These are phyloP conservation scores for Lepidotrigona ventralis DNA, from an alignment of 1,140 invertebrate genomes.

Conservation along the genomic window DNA sequence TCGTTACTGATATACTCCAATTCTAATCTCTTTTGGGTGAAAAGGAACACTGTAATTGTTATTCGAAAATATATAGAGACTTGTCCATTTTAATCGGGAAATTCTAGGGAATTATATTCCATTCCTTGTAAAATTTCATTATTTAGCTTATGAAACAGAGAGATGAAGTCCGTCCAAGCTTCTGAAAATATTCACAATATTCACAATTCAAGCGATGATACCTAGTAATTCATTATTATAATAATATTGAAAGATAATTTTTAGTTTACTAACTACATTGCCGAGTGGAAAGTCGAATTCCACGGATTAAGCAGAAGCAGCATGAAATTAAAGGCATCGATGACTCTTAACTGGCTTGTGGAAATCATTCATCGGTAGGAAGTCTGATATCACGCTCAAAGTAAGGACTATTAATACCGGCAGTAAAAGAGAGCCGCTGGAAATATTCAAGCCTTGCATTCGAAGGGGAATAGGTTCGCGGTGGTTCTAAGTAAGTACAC, in stretches of 20 bases:
- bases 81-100: neutral
- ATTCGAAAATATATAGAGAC: rapidly evolving
- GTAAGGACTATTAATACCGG: constrained; percentile 60
- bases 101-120: neutral
- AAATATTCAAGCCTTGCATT: constrained; percentile 50
- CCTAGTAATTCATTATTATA: too few species aligned
- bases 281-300: neutral
- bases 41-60: neutral
- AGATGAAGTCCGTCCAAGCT: too few species aligned
- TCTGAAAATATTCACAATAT: too few species aligned
- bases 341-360: constrained; percentile 1
- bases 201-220: too few species aligned
- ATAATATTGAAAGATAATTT: too few species aligned
- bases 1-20: neutral
- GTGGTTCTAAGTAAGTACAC: constrained; percentile 39
- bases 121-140: too few species aligned
- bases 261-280: neutral
- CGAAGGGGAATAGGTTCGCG: constrained; percentile 52
- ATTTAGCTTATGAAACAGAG: too few species aligned
- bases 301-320: neutral
- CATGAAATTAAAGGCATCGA: constrained; percentile 17
- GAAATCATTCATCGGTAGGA: constrained; percentile 19
- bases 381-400: constrained; percentile 52
- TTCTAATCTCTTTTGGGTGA: too few species aligned
- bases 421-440: constrained; percentile 48